Conservation (phyloP, 2,888 invertebrate species). For the Eristalis intricaria region DNA sequence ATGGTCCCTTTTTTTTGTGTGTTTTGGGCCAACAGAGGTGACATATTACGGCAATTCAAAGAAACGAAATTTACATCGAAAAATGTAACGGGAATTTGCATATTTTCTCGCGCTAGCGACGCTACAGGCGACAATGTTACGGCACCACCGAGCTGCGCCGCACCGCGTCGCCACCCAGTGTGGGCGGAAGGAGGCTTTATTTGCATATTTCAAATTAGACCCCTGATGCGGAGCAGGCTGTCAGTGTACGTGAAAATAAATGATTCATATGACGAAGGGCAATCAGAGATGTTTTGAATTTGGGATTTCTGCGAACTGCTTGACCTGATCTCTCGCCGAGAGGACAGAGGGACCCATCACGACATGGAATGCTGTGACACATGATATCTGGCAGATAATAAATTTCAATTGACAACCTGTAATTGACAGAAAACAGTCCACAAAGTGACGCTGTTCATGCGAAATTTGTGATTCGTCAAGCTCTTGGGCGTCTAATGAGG, state of each 20-base stretch:
- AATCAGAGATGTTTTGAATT: not conserved
- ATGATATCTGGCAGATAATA: not conserved
- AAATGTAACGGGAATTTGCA: constrained; percentile 22
- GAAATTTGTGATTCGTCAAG: not conserved
- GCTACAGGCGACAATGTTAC: not conserved
- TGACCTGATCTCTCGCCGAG: not conserved
- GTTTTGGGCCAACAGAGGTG: not conserved
- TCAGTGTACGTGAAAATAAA: constrained; percentile 18
- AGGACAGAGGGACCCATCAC: not conserved
- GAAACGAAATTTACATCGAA: constrained; percentile 20
- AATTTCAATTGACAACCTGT: not conserved
- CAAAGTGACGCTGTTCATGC: not conserved
- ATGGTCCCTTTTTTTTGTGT: not conserved
- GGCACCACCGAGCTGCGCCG: not conserved
- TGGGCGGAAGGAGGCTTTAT: constrained; percentile 3
- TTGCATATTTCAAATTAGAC: constrained; percentile 47
- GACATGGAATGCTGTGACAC: not conserved
- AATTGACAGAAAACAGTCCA: not conserved
- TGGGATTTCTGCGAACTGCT: not conserved
- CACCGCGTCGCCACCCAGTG: no score
- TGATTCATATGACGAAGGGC: constrained; percentile 16
- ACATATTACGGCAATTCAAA: constrained; percentile 12
- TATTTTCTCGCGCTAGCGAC: not conserved
- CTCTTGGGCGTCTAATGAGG: not conserved
- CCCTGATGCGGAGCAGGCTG: constrained; percentile 11